Conservation (phyloP, 2,888 invertebrate species). For the Metacarcinus magister region DNA sequence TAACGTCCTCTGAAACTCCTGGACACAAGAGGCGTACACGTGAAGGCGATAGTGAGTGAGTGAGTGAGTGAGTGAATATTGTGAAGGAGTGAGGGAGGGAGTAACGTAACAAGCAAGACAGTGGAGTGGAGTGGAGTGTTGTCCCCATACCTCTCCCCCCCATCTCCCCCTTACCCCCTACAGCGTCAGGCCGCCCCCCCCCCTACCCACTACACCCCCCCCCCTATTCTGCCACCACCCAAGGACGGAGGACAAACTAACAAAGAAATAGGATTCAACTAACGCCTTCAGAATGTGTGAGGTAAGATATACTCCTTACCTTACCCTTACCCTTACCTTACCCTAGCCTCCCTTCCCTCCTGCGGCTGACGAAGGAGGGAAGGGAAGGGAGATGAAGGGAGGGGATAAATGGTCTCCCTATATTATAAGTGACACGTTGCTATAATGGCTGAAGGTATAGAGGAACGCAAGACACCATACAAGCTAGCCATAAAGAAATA, state of each 20-base stretch:
- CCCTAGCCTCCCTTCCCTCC: background rate
- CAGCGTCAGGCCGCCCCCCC: background rate
- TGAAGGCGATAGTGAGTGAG: background rate
- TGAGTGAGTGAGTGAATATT: slow-evolving; percentile 11
- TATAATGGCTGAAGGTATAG: background rate
- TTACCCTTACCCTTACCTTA: background rate
- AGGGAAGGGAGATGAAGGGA: background rate
- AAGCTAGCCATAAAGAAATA: background rate
- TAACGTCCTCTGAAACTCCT: background rate
- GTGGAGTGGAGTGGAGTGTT: background rate
- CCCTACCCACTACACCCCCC: too few relatives aligned
- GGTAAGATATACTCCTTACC: background rate
- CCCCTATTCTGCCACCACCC: background rate
- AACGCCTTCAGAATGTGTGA: slow-evolving; percentile 31
- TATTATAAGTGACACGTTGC: background rate
- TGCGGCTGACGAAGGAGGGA: background rate
- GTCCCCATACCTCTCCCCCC: too few relatives aligned
- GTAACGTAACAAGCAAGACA: background rate
- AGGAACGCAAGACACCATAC: background rate
- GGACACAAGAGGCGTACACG: background rate
- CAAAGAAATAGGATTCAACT: background rate
- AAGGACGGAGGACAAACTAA: background rate
- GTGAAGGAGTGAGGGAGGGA: slow-evolving; percentile 21
- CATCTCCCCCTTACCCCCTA: background rate
- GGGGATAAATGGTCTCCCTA: background rate